Evolutionary conservation across 37 sponge, comb jelly and placozoan genomes (phyloP).

Genomic region (Tethya wilhelma): DNA sequence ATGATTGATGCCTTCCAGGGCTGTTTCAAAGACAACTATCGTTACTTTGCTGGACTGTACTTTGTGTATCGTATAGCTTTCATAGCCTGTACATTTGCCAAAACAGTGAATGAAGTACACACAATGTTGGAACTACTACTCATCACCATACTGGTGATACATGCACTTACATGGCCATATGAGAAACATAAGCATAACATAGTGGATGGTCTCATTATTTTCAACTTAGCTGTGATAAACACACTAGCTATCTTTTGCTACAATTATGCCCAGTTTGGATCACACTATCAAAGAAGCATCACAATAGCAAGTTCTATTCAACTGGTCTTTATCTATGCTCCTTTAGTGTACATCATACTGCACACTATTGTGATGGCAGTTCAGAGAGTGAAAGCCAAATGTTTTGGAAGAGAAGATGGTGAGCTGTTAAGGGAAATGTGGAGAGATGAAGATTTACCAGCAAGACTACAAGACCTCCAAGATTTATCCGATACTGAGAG

Average conservation of each 20-base stretch:
- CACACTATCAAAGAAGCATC: not conserved
- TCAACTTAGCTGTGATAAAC: slow-evolving; percentile 27
- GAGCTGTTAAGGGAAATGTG: too few relatives aligned
- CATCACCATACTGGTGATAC: slow-evolving; percentile 16
- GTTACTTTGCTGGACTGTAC: slow-evolving; percentile 59
- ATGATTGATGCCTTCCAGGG: slow-evolving; percentile 48
- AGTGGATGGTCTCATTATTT: slow-evolving; percentile 44
- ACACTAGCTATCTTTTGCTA: slow-evolving; percentile 24
- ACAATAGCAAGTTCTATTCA: not conserved
- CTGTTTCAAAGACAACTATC: slow-evolving; percentile 39
- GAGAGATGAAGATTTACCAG: too few relatives aligned
- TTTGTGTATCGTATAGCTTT: slow-evolving; percentile 26
- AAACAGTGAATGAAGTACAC: not conserved
- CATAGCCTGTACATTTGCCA: not conserved
- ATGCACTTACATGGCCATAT: slow-evolving; percentile 42
- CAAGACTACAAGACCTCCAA: too few relatives aligned
- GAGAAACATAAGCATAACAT: slow-evolving; percentile 29
- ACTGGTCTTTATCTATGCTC: not conserved
- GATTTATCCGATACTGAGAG: too few relatives aligned
- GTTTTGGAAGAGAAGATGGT: too few relatives aligned
- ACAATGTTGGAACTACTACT: not conserved
- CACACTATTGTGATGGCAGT: too few relatives aligned
- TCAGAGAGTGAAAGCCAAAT: too few relatives aligned
- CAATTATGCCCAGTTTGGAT: too few relatives aligned
- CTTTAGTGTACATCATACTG: not conserved